These are phyloP conservation scores for Rhinolophus sinicus DNA, from an alignment of 2,113 vertebrate genomes.

Conservation along the genomic window DNA sequence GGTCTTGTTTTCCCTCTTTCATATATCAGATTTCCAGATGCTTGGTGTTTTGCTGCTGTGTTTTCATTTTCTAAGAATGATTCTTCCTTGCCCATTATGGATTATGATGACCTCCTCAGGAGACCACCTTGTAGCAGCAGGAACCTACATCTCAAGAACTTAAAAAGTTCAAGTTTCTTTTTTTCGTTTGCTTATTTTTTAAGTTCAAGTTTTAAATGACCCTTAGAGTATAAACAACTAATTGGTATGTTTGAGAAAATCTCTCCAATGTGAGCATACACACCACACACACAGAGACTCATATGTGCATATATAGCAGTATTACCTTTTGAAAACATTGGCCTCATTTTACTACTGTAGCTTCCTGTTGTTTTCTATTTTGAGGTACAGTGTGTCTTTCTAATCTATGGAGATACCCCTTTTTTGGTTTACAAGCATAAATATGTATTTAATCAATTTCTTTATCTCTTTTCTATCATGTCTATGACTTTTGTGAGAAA, in stretches of 20 bases:
- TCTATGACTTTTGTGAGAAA: not conserved
- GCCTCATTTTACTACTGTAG: not conserved
- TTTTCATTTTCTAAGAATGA: not conserved
- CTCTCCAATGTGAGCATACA: not conserved
- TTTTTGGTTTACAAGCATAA: constrained; percentile 40
- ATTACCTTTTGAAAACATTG: not conserved
- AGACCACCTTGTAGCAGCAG: not conserved
- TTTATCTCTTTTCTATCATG: not conserved
- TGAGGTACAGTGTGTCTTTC: not conserved
- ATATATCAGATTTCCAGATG: not conserved
- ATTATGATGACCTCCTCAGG: not conserved
- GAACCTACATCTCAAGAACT: not conserved
- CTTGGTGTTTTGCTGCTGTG: not conserved
- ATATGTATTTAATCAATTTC: not conserved
- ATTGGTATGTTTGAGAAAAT: not conserved
- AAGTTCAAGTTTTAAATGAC: not conserved
- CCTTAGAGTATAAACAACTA: not conserved
- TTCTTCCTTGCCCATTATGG: not conserved
- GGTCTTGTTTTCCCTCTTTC: not conserved
- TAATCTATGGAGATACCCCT: not conserved
- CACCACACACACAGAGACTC: too few species aligned
- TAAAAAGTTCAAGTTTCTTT: not conserved
- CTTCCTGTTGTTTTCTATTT: constrained; percentile 5
- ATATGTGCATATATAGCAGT: not conserved
- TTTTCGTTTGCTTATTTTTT: not conserved